These are phyloP conservation scores for Elaeidobius kamerunicus DNA, from an alignment of 2,888 invertebrate genomes.

Conservation along the genomic window DNA sequence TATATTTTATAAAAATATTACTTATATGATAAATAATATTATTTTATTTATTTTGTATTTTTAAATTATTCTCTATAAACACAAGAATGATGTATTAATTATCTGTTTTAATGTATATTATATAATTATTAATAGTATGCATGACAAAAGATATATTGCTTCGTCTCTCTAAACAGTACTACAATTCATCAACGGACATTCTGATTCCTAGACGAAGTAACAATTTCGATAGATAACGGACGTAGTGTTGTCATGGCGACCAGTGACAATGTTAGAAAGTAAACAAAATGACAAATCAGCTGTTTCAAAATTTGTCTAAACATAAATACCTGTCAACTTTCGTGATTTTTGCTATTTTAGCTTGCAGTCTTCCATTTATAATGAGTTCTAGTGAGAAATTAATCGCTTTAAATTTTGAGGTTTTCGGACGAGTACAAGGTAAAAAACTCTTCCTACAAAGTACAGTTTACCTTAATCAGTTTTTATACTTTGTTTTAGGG, in stretches of 20 bases:
- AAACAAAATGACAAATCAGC: conserved; percentile 3
- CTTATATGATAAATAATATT: too few species aligned
- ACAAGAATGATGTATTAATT: too few species aligned
- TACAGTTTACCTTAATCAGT: background rate
- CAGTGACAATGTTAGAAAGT: background rate
- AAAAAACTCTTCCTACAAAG: conserved; percentile 35
- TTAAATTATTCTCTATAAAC: too few species aligned
- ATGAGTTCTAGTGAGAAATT: conserved; percentile 36
- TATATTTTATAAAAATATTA: too few species aligned
- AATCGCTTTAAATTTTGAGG: conserved; percentile 55
- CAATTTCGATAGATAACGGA: too few species aligned
- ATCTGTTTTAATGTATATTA: too few species aligned
- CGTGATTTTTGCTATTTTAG: conserved; percentile 1
- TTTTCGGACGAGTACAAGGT: conserved; percentile 61
- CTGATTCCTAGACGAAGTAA: too few species aligned
- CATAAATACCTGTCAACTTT: background rate
- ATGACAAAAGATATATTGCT: too few species aligned
- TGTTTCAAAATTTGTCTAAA: background rate
- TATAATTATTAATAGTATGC: too few species aligned
- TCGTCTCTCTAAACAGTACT: too few species aligned
- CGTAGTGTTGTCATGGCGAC: background rate
- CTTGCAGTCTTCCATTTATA: background rate
- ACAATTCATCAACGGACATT: background rate
- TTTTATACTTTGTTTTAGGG: conserved; percentile 43
- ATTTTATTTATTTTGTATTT: too few species aligned